Base-by-base conservation (phyloP, 2,797 vertebrate genomes). In the Macropodus opercularis region DNA sequence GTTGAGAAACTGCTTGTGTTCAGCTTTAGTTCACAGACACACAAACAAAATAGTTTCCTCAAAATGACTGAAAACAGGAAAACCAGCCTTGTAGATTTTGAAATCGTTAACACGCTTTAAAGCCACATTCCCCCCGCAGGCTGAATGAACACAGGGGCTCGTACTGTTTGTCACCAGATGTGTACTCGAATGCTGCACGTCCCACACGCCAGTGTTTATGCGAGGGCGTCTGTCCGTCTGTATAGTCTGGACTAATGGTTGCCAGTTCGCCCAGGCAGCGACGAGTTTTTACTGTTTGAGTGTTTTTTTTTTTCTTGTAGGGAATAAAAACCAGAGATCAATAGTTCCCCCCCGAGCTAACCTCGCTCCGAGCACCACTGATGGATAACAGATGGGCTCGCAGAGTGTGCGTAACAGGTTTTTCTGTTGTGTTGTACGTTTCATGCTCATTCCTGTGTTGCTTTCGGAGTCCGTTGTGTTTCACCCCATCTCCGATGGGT, bases 341-440 rank as follows among this genome's bases (percentile, higher is more conserved):
- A 84, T 83, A 75, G 78, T 10, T 10, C 8, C 27, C 58, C 76
- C 62, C 61, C 71, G 24, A 68, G 84, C 76, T 60, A 80, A 72
- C 69, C 69, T 54, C 52, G 68, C 69, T 63, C 61, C 59, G 31
- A 82, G 63, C 60, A 72, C 42, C 69, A 58, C 80, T 88, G 85
- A 89, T 88, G 79, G 80, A 77, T 80, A 84, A 73, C 84, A 90
- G 85, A 90, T 87, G 84, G 81, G 74, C 75, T 75, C 59, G 23
- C 65, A 65, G 52, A 60, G 62, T 60, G 19, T 53, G 57, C 52
- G 73, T 63, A 44, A 42, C 51, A 59, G 42, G 46, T 44, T 54
- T 38, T 26, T 19, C 23, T 50, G 12, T 19, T 24, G 21, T 4
- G 47, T 40, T 49, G 26, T 46, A 19, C 52, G 5, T 63, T 59